Evolutionary conservation across 2,113 vertebrate genomes (phyloP).

Genomic region (Menura novaehollandiae): DNA sequence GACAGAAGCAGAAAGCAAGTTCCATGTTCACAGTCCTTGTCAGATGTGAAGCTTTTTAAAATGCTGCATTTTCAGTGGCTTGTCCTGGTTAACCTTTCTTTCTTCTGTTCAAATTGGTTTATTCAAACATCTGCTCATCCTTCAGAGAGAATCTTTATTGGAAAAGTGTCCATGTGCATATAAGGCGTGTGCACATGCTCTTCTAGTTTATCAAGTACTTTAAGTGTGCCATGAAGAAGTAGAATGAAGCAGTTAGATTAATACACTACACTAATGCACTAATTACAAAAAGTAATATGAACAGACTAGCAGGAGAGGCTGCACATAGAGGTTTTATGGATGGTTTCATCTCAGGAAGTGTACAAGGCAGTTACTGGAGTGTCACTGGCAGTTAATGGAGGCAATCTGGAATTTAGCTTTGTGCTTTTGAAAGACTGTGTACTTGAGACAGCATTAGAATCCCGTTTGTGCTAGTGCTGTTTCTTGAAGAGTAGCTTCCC

Average conservation of each 20-base stretch:
- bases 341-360: background rate
- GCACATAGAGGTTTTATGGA: background rate
- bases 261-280: background rate
- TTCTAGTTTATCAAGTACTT: background rate
- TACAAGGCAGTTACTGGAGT: background rate
- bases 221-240: background rate
- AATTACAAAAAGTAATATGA: background rate
- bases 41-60: background rate
- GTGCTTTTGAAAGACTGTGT: background rate
- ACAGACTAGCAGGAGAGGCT: background rate
- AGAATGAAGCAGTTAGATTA: background rate
- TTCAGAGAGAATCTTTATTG: background rate
- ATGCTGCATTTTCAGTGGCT: background rate
- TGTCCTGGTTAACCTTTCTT: background rate
- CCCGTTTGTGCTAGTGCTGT: background rate
- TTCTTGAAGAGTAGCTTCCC: background rate
- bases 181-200: background rate
- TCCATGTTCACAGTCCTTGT: background rate
- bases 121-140: background rate
- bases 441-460: background rate
- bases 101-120: background rate
- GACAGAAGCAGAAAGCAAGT: background rate
- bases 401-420: background rate
- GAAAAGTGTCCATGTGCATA: background rate
- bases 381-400: background rate